These are phyloP conservation scores for Stomatorhinus walkeri DNA, from an alignment of 2,797 vertebrate genomes.

Conservation along the genomic window DNA sequence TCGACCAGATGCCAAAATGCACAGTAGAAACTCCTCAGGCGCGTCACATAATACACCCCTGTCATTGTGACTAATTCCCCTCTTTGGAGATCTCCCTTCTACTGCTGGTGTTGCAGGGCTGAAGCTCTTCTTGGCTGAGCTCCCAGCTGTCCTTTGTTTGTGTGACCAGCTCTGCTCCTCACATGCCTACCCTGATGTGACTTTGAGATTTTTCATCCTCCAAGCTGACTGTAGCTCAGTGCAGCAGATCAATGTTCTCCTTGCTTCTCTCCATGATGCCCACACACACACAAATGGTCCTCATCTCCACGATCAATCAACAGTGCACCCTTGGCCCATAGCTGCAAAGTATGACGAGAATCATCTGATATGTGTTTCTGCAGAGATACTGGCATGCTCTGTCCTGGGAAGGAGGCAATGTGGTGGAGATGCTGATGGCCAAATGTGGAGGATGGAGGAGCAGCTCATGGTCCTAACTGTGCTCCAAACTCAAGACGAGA, in stretches of 20 bases:
- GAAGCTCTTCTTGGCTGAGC: background rate
- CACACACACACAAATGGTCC: background rate
- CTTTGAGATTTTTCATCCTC: background rate
- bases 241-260: background rate
- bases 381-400: background rate
- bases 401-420: background rate
- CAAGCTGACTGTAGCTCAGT: background rate
- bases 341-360: background rate
- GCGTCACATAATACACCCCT: background rate
- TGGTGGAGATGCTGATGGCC: background rate
- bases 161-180: background rate
- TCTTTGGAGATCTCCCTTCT: slow-evolving; percentile 5
- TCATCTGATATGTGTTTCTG: background rate
- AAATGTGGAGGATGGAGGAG: background rate
- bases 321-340: background rate
- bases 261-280: background rate
- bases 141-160: background rate
- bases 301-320: background rate
- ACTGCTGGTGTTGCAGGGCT: background rate
- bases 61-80: background rate
- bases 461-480: background rate
- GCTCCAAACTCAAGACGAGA: background rate
- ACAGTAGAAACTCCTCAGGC: background rate
- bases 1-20: slow-evolving; percentile 60
- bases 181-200: background rate